A percentile compares a stretch with the other conserved stretches of the same genome.
These are phyloP conservation scores for Zaprionus ornatus DNA, from an alignment of 1,140 invertebrate genomes.

Conservation along the genomic window DNA sequence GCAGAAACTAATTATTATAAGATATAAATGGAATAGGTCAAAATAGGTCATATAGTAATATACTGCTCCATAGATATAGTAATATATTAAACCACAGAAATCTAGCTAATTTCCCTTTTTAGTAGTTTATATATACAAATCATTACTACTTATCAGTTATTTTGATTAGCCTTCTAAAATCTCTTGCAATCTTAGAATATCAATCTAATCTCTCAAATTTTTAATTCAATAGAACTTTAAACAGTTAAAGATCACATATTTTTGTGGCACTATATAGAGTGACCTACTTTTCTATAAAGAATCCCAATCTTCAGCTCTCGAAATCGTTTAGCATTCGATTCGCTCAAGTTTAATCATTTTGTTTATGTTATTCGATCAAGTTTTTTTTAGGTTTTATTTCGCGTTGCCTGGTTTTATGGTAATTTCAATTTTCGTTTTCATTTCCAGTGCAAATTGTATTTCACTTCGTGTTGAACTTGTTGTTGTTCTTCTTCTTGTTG, in stretches of 20 bases:
- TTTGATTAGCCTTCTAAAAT: not conserved
- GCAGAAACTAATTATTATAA: too few relatives aligned
- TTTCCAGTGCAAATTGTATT: constrained; percentile 62
- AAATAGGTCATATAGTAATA: too few relatives aligned
- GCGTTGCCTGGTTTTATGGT: constrained; percentile 36
- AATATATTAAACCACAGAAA: too few relatives aligned
- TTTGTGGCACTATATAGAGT: too few relatives aligned
- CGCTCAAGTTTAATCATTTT: constrained; percentile 1
- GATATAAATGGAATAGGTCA: too few relatives aligned
- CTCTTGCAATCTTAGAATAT: too few relatives aligned
- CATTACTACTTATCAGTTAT: not conserved
- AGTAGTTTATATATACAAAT: not conserved
- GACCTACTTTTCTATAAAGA: not conserved
- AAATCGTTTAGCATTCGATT: constrained; percentile 4
- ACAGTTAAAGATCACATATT: too few relatives aligned
- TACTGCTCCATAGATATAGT: too few relatives aligned
- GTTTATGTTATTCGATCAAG: not conserved
- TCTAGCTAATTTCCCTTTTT: too few relatives aligned
- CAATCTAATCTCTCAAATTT: too few relatives aligned
- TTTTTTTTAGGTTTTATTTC: constrained; percentile 8
- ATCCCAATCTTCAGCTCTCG: not conserved
- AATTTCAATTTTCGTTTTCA: constrained; percentile 65
- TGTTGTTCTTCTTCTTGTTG: constrained; percentile 40
- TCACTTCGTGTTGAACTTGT: constrained; percentile 36
- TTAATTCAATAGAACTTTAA: too few relatives aligned